Conservation (phyloP, 2,888 invertebrate genomes). For the Euplexia lucipara region DNA sequence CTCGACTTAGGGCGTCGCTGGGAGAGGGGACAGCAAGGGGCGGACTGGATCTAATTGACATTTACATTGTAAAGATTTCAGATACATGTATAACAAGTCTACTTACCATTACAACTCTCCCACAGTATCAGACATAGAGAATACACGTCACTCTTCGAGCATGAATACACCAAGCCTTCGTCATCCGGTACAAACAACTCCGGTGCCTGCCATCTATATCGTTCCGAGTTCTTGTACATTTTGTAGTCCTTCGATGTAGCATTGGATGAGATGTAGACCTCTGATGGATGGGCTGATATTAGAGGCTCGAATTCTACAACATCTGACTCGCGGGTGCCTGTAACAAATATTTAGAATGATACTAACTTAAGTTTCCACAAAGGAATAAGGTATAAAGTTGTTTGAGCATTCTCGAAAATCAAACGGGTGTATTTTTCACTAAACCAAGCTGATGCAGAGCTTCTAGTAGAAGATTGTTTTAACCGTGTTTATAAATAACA, state of each 20-base stretch:
- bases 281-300: constrained; percentile 79
- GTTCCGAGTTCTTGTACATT: constrained; percentile 70
- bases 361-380: too few species aligned
- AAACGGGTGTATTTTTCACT: too few species aligned
- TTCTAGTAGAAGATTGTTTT: too few species aligned
- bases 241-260: constrained; percentile 76
- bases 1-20: too few species aligned
- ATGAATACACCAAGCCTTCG: constrained; percentile 78
- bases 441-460: too few species aligned
- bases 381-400: too few species aligned
- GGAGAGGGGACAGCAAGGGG: too few species aligned
- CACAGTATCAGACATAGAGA: constrained; percentile 83
- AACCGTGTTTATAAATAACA: too few species aligned
- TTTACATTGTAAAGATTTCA: too few species aligned
- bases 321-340: constrained; percentile 73
- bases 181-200: constrained; percentile 83
- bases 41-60: too few species aligned
- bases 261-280: constrained; percentile 74
- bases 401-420: too few species aligned
- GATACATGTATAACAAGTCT: neutral
- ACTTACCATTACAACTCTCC: constrained; percentile 87
- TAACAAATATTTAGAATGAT: constrained; percentile 28
- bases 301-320: constrained; percentile 79
- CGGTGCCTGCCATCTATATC: constrained; percentile 86
- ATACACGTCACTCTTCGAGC: constrained; percentile 84